Base-by-base conservation (phyloP, 2,888 invertebrate genomes). In the Epicampocera succincta region DNA sequence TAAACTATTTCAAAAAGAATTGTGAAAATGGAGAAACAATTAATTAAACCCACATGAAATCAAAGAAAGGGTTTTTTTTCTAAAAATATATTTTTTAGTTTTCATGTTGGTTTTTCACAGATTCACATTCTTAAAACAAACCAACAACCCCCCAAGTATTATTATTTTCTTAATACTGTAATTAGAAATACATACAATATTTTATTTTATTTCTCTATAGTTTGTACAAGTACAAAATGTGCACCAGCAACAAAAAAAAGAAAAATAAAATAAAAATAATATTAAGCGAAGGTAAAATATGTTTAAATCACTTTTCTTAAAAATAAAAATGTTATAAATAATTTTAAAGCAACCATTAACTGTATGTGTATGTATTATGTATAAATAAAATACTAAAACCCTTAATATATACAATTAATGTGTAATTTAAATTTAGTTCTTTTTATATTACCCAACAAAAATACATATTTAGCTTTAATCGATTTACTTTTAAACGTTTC, bases 141-240 rank as follows among this genome's bases (percentile, higher is more conserved):
- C 0, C 19, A n/a, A n/a, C n/a, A n/a, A n/a, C n/a, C n/a, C 29
- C 52, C 60, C 61, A 77, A 81, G 81, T 81, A 81, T 77, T 81
- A 81, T 77, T 74, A 33, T 9, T 9, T 33, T 33, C 6, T 29
- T 33, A 33, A 9, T 9, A 33, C 33, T 9, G 1, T 33, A 33
- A 33, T 33, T 33, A 33, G 2, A 40, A 15, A 60, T 13, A 60
- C 48, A 50, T 71, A 42, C 25, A 15, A 15, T 44, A 25, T 33
- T 52, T 8, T 40, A 29, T 50, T 15, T 58, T 12, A 54, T 17
- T 12, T 46, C 54, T 52, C n/a, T n/a, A n/a, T 52, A 65, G 56
- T 71, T 60, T 66, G 74, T 68, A 52, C 66, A 54, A 82, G 76
- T 82, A 80, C 65, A 73, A 54, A 76, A 63, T 29, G 52, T 15